Conservation (phyloP, 2,797 vertebrate genomes). For the Danio tinwini region DNA sequence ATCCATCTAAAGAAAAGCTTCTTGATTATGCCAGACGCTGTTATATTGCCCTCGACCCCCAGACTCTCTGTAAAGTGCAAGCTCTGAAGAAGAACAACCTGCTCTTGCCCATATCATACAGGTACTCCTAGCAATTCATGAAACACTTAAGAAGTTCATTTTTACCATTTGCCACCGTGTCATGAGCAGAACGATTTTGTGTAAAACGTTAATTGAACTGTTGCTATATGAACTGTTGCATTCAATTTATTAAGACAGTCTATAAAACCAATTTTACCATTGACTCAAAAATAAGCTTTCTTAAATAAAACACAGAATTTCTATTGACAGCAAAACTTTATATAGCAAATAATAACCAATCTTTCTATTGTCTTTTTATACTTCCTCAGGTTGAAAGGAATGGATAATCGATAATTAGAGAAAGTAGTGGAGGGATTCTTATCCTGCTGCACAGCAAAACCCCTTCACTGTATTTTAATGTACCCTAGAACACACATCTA, state of each 20-base stretch:
- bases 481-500: conserved; percentile 36
- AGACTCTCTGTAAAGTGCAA: conserved; percentile 89
- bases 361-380: background rate
- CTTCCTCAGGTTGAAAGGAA: conserved; percentile 57
- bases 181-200: background rate
- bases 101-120: conserved; percentile 91
- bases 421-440: conserved; percentile 15
- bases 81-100: conserved; percentile 92
- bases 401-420: conserved; percentile 51
- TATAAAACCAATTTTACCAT: background rate
- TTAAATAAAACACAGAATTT: background rate
- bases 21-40: conserved; percentile 92
- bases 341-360: background rate
- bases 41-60: conserved; percentile 87
- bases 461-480: conserved; percentile 52
- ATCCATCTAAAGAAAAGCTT: conserved; percentile 90
- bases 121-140: conserved; percentile 67
- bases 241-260: background rate
- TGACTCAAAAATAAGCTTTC: background rate
- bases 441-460: conserved; percentile 49
- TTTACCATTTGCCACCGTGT: background rate
- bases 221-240: background rate
- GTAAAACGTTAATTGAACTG: background rate
- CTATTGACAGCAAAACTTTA: background rate
- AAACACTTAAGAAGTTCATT: background rate